Evolutionary conservation across 2,888 invertebrate genomes (phyloP).

Genomic region (Cryptops parisi): DNA sequence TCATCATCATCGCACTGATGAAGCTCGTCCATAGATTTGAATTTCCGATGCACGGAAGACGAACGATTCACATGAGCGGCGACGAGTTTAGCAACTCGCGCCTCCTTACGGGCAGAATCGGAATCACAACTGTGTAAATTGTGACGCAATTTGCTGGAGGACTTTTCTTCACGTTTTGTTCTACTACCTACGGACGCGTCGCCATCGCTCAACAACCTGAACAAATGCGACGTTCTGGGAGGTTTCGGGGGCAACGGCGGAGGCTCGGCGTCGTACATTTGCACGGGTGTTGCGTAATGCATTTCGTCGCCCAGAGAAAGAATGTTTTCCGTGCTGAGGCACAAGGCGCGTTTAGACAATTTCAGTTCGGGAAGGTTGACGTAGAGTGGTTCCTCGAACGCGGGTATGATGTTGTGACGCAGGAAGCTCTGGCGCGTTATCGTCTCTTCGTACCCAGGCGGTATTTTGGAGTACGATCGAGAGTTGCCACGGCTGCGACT

Average conservation of each 20-base stretch:
- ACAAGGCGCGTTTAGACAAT: background rate
- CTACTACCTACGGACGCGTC: no score
- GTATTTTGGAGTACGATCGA: background rate
- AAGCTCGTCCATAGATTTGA: no score
- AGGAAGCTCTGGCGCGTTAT: background rate
- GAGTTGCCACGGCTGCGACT: background rate
- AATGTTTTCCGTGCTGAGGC: background rate
- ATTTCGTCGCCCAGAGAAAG: background rate
- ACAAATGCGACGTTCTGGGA: no score
- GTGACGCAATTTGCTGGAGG: no score
- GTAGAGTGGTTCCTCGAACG: background rate
- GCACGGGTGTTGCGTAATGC: background rate
- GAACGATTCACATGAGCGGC: no score
- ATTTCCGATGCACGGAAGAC: no score
- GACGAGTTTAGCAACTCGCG: no score
- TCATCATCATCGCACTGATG: no score
- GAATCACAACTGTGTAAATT: no score
- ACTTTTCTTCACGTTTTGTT: no score
- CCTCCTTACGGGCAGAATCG: no score
- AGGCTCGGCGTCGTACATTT: background rate
- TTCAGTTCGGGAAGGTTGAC: background rate
- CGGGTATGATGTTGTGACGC: background rate
- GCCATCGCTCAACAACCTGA: no score
- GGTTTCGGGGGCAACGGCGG: constrained; percentile 1
- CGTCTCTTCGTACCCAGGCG: background rate